A percentile compares a stretch with the other conserved stretches of the same genome.
phyloP scores from a whole-genome alignment of 2,888 invertebrate species.

The Chymomyza fuscimana region DNA sequence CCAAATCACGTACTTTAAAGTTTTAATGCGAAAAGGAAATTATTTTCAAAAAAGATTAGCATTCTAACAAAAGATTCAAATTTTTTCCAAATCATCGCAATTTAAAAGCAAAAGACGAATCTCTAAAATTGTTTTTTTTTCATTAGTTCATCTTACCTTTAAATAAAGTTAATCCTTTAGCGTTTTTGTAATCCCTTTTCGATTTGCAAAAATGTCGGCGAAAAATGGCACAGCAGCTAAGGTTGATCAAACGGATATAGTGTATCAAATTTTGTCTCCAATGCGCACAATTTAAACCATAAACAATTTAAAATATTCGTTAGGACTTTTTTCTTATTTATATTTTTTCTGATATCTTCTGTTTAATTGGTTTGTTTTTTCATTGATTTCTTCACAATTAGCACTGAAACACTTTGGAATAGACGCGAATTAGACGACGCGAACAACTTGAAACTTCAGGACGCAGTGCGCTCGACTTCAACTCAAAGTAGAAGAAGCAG shows the following conservation, averaged over 20 bases:
- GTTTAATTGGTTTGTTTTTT: neutral
- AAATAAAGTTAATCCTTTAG: slow-evolving; percentile 51
- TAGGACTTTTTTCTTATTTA: neutral
- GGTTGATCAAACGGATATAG: slow-evolving; percentile 12
- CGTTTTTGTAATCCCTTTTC: slow-evolving; percentile 36
- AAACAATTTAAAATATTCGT: neutral
- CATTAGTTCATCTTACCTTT: slow-evolving; percentile 41
- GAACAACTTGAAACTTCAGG: neutral
- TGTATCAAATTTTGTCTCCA: neutral
- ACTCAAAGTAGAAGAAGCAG: slow-evolving; percentile 39
- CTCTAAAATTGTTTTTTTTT: too few relatives aligned
- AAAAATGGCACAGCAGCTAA: slow-evolving; percentile 39
- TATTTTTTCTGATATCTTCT: neutral
- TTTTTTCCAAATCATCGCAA: too few relatives aligned
- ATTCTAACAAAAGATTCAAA: too few relatives aligned
- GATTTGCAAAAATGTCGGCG: slow-evolving; percentile 25
- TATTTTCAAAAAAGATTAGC: too few relatives aligned
- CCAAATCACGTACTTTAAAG: too few relatives aligned
- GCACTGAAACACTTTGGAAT: neutral
- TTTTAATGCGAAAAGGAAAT: too few relatives aligned
- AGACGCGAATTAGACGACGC: neutral
- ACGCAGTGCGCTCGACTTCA: neutral
- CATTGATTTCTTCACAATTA: neutral
- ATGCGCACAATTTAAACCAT: slow-evolving; percentile 20
- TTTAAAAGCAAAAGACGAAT: too few relatives aligned